phyloP scores from a whole-genome alignment of 2,797 vertebrate genomes.

The Numenius phaeopus region DNA sequence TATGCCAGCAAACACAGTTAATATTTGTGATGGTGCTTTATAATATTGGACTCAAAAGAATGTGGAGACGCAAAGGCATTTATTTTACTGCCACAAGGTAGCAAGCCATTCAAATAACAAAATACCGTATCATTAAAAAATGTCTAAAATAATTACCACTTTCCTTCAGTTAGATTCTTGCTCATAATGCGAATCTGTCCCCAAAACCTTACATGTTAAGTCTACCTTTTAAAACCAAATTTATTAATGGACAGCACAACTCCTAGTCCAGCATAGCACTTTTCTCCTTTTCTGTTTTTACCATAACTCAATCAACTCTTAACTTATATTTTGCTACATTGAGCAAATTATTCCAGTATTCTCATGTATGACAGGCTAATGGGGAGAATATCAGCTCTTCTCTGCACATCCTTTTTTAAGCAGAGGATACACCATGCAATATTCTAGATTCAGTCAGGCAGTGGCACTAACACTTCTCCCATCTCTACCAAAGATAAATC shows the following conservation, averaged over 20 bases:
- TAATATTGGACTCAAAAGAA: conserved; percentile 8
- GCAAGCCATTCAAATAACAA: neutral
- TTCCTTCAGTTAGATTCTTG: neutral
- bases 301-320: neutral
- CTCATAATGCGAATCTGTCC: neutral
- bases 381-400: neutral
- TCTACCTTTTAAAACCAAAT: neutral
- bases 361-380: neutral
- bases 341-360: neutral
- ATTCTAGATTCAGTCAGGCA: neutral
- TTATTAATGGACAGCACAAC: neutral
- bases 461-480: neutral
- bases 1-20: conserved; percentile 6
- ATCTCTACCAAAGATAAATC: neutral
- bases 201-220: neutral
- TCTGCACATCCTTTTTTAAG: neutral
- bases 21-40: neutral
- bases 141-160: neutral
- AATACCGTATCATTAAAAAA: neutral
- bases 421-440: neutral
- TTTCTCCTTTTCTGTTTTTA: neutral
- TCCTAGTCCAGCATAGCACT: neutral
- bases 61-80: neutral
- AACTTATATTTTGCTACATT: neutral
- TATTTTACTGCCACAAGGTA: neutral